These are phyloP conservation scores for Chlorodrepanis virens DNA, from an alignment of 2,113 vertebrate species.

Conservation along the genomic window DNA sequence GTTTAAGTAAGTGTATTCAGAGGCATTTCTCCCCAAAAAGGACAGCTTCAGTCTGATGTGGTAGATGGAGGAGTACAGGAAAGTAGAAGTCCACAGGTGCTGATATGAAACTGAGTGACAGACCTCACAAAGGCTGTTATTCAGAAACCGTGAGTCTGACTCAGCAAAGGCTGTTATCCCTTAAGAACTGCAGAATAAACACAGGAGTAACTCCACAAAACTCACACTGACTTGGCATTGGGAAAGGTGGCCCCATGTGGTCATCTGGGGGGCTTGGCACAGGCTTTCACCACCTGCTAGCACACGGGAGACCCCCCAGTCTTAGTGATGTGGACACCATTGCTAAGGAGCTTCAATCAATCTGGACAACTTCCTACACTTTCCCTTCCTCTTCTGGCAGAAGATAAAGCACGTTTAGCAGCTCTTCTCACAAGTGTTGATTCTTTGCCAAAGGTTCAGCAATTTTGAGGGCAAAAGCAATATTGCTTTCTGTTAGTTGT, in stretches of 20 bases:
- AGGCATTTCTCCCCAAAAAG: neutral
- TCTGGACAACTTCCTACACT: neutral
- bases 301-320: neutral
- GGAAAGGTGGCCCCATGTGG: neutral
- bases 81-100: neutral
- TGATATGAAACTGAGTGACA: neutral
- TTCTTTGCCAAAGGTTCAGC: neutral
- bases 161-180: neutral
- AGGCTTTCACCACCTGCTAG: neutral
- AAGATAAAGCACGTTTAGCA: neutral
- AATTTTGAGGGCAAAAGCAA: neutral
- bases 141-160: neutral
- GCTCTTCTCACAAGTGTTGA: neutral
- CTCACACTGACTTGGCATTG: neutral
- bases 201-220: neutral
- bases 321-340: neutral
- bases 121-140: neutral
- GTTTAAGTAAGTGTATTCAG: neutral
- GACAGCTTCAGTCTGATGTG: neutral
- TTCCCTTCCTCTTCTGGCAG: neutral
- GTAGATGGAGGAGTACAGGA: neutral
- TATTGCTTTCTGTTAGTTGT: neutral
- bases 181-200: neutral
- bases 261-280: neutral
- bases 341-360: neutral